phyloP scores from a whole-genome alignment of 2,797 vertebrate genomes.

The Microctenopoma steveboyesi region DNA sequence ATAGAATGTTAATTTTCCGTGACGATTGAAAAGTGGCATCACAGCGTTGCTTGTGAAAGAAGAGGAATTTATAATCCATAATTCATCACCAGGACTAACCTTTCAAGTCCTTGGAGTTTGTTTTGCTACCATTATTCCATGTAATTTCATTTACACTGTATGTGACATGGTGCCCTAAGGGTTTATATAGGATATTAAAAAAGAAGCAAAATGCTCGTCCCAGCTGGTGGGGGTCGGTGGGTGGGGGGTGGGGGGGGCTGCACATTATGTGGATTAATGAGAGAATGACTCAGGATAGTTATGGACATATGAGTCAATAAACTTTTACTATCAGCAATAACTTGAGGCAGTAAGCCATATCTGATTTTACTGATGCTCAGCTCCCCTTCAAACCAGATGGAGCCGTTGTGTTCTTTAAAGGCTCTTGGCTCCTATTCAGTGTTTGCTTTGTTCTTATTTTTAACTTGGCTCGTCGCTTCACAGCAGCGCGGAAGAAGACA shows the following conservation, averaged over 20 bases:
- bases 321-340: slow-evolving; percentile 15
- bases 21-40: not conserved
- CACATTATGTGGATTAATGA: not conserved
- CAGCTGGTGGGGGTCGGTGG: slow-evolving; percentile 15
- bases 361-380: slow-evolving; percentile 12
- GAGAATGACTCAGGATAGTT: not conserved
- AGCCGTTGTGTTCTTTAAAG: not conserved
- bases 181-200: not conserved
- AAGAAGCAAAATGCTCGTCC: slow-evolving; percentile 5
- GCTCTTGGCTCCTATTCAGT: not conserved
- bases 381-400: slow-evolving; percentile 16
- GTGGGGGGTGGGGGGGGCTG: slow-evolving; percentile 12
- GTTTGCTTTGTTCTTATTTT: slow-evolving; percentile 11
- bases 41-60: not conserved
- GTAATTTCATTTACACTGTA: not conserved
- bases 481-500: not conserved
- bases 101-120: not conserved
- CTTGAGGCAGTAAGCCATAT: slow-evolving; percentile 21
- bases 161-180: not conserved
- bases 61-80: not conserved
- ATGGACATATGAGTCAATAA: slow-evolving; percentile 2
- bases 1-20: slow-evolving; percentile 14
- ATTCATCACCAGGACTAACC: not conserved
- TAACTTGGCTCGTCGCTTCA: slow-evolving; percentile 3
- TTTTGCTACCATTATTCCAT: not conserved